These are phyloP conservation scores for Girardinichthys multiradiatus DNA, from an alignment of 2,113 vertebrate genomes.

Conservation along the genomic window DNA sequence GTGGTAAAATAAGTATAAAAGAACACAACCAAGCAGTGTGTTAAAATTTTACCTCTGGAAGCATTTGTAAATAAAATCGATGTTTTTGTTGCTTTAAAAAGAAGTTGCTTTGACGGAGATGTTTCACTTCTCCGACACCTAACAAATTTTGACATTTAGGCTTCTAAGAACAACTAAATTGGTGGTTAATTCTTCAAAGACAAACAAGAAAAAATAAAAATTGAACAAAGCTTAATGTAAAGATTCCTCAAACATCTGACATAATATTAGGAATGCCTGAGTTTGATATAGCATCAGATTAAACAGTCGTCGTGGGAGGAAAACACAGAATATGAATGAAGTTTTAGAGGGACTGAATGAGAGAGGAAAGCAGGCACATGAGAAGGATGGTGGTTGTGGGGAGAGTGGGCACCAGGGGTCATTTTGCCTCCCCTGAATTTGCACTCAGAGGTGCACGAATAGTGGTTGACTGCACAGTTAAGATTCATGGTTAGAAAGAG, in stretches of 20 bases:
- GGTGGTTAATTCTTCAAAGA: constrained; percentile 1
- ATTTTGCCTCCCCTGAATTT: constrained; percentile 61
- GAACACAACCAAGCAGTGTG: not conserved
- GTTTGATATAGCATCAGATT: constrained; percentile 32
- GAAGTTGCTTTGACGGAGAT: not conserved
- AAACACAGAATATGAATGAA: constrained; percentile 60
- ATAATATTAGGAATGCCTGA: not conserved
- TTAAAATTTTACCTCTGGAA: not conserved
- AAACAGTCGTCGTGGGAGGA: constrained; percentile 61
- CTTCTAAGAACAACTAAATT: no score
- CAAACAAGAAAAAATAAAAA: not conserved
- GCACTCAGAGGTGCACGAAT: constrained; percentile 64
- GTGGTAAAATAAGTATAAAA: not conserved
- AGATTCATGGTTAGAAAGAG: constrained; percentile 69
- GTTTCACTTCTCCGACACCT: not conserved
- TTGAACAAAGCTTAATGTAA: not conserved
- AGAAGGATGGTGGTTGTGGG: constrained; percentile 11
- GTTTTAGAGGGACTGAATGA: constrained; percentile 51
- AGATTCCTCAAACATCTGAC: not conserved
- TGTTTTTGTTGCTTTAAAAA: not conserved
- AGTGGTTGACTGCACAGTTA: constrained; percentile 53
- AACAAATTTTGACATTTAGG: no score
- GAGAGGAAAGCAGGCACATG: constrained; percentile 47
- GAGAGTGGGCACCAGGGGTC: constrained; percentile 59
- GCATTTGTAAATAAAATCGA: not conserved